Conservation (phyloP, 2,888 invertebrate species). For the Drosophila neonasuta region DNA sequence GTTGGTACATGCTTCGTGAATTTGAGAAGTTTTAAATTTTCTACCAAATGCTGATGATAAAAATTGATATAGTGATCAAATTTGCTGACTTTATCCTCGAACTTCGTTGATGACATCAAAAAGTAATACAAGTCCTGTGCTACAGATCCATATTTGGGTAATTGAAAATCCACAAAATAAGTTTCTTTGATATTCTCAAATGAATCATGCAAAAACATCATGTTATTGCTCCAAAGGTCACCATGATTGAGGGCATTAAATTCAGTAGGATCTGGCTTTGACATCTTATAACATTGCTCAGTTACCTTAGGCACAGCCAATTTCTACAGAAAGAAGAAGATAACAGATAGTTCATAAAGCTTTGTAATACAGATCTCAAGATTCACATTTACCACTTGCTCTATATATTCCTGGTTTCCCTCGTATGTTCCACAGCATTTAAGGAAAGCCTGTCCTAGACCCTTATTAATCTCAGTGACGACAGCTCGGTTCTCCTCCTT, state of each 20-base stretch:
- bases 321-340: slow-evolving; percentile 29
- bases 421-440: slow-evolving; percentile 46
- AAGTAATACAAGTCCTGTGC: slow-evolving; percentile 75
- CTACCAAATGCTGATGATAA: slow-evolving; percentile 72
- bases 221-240: slow-evolving; percentile 75
- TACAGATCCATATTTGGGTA: slow-evolving; percentile 69
- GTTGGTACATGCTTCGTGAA: slow-evolving; percentile 70
- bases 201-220: slow-evolving; percentile 72
- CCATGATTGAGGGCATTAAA: slow-evolving; percentile 75
- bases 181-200: slow-evolving; percentile 62
- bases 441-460: slow-evolving; percentile 23
- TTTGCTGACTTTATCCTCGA: slow-evolving; percentile 70
- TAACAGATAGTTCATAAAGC: accelerated
- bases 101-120: slow-evolving; percentile 71
- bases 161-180: slow-evolving; percentile 76
- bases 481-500: slow-evolving; percentile 31
- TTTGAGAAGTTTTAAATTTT: slow-evolving; percentile 66
- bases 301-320: slow-evolving; percentile 23
- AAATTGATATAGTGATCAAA: slow-evolving; percentile 77
- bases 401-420: slow-evolving; percentile 50
- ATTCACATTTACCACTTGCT: slow-evolving; percentile 59
- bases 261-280: slow-evolving; percentile 35
- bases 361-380: too few species aligned
- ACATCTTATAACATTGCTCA: slow-evolving; percentile 23
- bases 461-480: slow-evolving; percentile 29